Conservation (phyloP, 2,888 invertebrate species). For the Cenopis cana region DNA sequence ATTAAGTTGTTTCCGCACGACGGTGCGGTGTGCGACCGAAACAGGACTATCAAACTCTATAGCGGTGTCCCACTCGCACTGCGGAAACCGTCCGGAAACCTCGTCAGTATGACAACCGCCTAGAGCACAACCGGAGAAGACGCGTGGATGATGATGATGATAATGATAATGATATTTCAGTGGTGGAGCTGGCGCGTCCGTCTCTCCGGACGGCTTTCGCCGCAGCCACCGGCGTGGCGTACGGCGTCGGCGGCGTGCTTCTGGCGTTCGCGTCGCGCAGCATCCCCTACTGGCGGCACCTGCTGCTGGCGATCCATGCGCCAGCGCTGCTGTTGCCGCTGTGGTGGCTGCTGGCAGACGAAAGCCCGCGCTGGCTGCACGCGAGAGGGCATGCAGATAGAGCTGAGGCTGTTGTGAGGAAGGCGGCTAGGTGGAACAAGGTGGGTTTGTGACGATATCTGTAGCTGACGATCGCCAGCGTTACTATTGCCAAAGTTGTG, state of each 20-base stretch:
- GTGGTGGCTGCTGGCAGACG: constrained; percentile 88
- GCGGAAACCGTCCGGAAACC: too few species aligned
- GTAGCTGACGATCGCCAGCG: too few species aligned
- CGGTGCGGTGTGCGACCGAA: too few species aligned
- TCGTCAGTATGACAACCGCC: too few species aligned
- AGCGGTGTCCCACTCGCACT: too few species aligned
- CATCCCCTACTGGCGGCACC: constrained; percentile 87
- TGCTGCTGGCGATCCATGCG: constrained; percentile 87
- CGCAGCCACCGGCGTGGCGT: constrained; percentile 73
- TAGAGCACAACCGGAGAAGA: too few species aligned
- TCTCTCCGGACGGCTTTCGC: constrained; percentile 73
- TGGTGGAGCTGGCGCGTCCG: constrained; percentile 73
- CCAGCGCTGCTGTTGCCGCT: constrained; percentile 88
- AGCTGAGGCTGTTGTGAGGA: constrained; percentile 85
- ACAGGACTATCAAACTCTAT: too few species aligned
- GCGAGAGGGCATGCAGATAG: constrained; percentile 84
- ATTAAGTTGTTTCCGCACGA: too few species aligned
- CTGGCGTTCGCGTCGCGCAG: constrained; percentile 70
- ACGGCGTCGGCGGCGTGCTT: constrained; percentile 84
- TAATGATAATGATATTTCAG: constrained; percentile 51
- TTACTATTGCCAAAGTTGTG: too few species aligned
- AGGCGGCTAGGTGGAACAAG: constrained; percentile 87
- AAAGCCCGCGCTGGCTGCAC: constrained; percentile 91
- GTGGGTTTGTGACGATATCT: constrained; percentile 52
- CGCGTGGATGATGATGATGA: background rate